Evolutionary conservation across 64 coral and sea anemone genomes (phyloP).

Genomic region (Trachythela sp.): DNA sequence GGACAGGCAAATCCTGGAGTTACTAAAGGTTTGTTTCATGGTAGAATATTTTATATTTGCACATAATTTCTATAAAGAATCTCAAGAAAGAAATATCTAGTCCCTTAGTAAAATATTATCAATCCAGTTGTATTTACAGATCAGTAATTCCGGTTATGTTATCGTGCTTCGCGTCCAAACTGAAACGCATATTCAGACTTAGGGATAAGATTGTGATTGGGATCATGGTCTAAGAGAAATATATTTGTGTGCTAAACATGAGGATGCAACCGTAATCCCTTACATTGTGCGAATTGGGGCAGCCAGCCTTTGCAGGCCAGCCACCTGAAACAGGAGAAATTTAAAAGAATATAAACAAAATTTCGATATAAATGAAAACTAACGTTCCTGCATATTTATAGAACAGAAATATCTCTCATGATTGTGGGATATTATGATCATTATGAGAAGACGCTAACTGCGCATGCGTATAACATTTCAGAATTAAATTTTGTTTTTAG

Average conservation of each 20-base stretch:
- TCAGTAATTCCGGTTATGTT: neutral
- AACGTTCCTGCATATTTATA: neutral
- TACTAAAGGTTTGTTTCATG: constrained; percentile 63
- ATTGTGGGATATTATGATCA: neutral
- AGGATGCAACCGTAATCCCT: too few species aligned
- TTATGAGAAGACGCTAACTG: too few species aligned
- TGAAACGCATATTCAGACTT: too few species aligned
- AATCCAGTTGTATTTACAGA: neutral
- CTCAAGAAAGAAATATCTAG: too few species aligned
- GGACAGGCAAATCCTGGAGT: constrained; percentile 90
- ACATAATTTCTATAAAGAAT: too few species aligned
- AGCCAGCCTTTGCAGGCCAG: neutral
- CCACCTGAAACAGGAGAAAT: neutral
- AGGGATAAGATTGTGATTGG: too few species aligned
- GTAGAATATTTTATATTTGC: neutral
- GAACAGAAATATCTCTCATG: neutral
- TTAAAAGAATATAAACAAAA: neutral
- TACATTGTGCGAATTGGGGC: too few species aligned
- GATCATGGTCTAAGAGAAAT: too few species aligned
- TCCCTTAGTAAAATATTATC: neutral
- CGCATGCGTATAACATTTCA: too few species aligned
- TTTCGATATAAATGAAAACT: neutral
- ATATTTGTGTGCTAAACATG: too few species aligned
- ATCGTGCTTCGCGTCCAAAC: too few species aligned
- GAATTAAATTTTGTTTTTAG: too few species aligned